phyloP scores from a whole-genome alignment of 2,797 vertebrate genomes.

The Pogonophryne albipinna region DNA sequence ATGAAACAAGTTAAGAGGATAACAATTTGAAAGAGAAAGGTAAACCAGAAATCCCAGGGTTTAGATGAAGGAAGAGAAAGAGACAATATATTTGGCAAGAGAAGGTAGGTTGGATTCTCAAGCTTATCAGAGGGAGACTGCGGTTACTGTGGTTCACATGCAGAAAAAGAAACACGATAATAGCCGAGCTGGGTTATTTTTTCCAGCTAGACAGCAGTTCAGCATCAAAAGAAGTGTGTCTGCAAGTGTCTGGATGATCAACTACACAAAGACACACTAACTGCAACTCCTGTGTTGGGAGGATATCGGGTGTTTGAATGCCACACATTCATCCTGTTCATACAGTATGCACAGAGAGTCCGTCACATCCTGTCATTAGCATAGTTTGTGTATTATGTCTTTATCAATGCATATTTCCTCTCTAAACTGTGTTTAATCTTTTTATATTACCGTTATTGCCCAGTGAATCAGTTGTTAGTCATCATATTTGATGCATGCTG shows the following conservation, averaged over 20 bases:
- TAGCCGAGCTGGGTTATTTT: constrained; percentile 50
- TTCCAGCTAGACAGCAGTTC: constrained; percentile 40
- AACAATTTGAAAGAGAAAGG: constrained; percentile 29
- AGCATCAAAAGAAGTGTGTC: constrained; percentile 52
- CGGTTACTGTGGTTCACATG: constrained; percentile 43
- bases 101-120: constrained; percentile 29
- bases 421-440: not conserved
- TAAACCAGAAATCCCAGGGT: constrained; percentile 40
- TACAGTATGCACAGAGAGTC: not conserved
- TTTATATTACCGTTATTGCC: not conserved
- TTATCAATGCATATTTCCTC: not conserved
- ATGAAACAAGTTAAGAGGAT: constrained; percentile 17
- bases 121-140: constrained; percentile 53
- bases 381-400: not conserved
- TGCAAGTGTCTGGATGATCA: constrained; percentile 42
- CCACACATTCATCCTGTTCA: not conserved
- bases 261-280: constrained; percentile 35
- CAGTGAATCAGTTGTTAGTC: not conserved
- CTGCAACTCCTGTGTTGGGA: constrained; percentile 57
- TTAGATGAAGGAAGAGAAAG: constrained; percentile 32
- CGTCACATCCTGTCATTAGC: constrained; percentile 1
- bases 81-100: constrained; percentile 48
- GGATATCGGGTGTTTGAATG: constrained; percentile 60
- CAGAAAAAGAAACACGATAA: constrained; percentile 23
- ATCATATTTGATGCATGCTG: not conserved